Percentiles rank a stretch among this genome's conserved stretches.
phyloP scores from a whole-genome alignment of 2,888 invertebrate genomes.

The Hirtodrosophila duncani region DNA sequence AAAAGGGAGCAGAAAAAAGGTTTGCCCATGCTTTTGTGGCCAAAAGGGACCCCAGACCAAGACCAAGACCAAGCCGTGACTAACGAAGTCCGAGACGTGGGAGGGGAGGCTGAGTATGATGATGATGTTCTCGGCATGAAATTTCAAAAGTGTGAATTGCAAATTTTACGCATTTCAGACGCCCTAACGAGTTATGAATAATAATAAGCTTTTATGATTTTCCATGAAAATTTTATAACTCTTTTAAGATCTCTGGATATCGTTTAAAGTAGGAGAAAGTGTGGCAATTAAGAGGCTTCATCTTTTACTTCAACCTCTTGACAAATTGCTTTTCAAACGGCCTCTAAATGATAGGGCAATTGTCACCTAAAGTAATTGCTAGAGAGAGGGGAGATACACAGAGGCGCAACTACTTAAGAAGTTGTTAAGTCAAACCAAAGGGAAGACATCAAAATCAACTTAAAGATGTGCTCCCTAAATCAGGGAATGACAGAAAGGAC shows the following conservation, averaged over 20 bases:
- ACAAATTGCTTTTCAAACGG: too few species aligned
- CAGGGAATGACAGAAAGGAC: slow-evolving; percentile 12
- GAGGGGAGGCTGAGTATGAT: slow-evolving; percentile 18
- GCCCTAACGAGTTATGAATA: slow-evolving; percentile 69
- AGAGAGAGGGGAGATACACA: too few species aligned
- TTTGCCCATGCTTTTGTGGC: slow-evolving; percentile 19
- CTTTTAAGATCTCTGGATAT: neutral
- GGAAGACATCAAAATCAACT: slow-evolving; percentile 70
- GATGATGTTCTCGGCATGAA: slow-evolving; percentile 42
- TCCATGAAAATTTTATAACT: slow-evolving; percentile 22
- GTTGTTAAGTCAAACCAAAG: slow-evolving; percentile 54
- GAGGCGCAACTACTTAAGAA: slow-evolving; percentile 57
- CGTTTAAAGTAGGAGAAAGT: neutral
- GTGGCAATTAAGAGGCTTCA: too few species aligned
- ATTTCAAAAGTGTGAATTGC: slow-evolving; percentile 74
- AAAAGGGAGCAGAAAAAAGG: slow-evolving; percentile 45
- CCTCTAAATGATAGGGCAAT: slow-evolving; percentile 32
- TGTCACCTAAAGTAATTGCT: too few species aligned
- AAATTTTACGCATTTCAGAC: slow-evolving; percentile 59
- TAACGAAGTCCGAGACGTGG: slow-evolving; percentile 62
- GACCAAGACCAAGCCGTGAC: slow-evolving; percentile 49
- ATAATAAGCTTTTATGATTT: slow-evolving; percentile 45
- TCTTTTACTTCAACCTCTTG: too few species aligned
- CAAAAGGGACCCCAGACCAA: slow-evolving; percentile 27
- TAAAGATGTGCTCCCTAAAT: slow-evolving; percentile 39